Evolutionary conservation across 30 jellyfish, hydroid and myxozoan genomes (phyloP).

Genomic region (Cassiopea andromeda): DNA sequence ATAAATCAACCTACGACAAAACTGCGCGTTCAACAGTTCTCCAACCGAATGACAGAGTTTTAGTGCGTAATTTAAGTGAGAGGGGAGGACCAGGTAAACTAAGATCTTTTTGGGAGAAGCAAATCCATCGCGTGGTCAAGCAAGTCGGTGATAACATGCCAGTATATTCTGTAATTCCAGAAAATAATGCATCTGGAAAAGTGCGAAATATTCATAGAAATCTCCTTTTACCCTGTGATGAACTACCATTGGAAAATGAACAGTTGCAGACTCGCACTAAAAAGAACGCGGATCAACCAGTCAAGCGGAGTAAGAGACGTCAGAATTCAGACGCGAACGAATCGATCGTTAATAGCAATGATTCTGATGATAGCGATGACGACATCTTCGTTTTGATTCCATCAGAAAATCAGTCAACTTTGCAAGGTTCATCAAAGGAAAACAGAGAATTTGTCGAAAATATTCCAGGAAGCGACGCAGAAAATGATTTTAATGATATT

Average conservation of each 20-base stretch:
- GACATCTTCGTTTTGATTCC: no score
- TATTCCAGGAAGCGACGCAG: no score
- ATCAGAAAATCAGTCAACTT: no score
- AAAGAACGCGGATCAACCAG: no score
- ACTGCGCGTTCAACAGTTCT: conserved; percentile 14
- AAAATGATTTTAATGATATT: no score
- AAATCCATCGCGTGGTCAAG: conserved; percentile 5
- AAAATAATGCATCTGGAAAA: conserved; percentile 3
- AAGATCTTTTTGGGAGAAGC: conserved; percentile 46
- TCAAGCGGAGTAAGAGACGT: no score
- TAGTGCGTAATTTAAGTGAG: background rate
- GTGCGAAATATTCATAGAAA: conserved; percentile 17
- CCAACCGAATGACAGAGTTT: conserved; percentile 29
- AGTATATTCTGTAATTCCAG: conserved; percentile 19
- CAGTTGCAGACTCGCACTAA: no score
- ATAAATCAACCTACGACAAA: background rate
- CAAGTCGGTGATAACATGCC: conserved; percentile 19
- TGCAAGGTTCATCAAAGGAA: no score
- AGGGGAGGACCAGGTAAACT: conserved; percentile 49
- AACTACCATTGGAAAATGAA: background rate
- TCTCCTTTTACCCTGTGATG: conserved; percentile 34
- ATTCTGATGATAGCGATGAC: no score
- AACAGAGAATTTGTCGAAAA: no score
- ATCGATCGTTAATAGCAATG: no score
- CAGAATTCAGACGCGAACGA: no score